Conservation (phyloP, 2,888 invertebrate species). For the Meta bourneti region DNA sequence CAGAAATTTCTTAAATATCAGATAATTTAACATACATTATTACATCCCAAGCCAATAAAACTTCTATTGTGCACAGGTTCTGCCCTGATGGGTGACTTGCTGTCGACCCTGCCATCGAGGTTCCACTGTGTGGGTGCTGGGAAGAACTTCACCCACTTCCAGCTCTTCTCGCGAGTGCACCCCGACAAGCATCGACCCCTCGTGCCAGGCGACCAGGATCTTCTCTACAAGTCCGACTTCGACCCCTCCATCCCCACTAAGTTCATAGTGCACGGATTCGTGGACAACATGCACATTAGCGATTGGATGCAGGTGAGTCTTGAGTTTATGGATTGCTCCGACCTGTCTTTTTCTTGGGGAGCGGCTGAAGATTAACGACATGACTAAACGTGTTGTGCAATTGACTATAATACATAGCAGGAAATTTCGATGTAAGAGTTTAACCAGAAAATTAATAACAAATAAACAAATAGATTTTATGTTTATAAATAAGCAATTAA, state of each 20-base stretch:
- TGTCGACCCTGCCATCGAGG: slow-evolving; percentile 49
- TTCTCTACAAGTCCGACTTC: slow-evolving; percentile 54
- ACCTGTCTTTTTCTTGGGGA: no score
- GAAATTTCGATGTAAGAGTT: no score
- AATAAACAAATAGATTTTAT: no score
- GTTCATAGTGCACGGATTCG: slow-evolving; percentile 75
- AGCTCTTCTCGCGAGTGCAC: slow-evolving; percentile 55
- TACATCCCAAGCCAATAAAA: neutral
- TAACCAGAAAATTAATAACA: no score
- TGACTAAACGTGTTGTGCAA: no score
- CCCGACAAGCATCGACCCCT: slow-evolving; percentile 41
- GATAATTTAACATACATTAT: no score
- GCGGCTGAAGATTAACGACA: no score
- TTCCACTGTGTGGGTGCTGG: slow-evolving; percentile 56
- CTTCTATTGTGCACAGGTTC: slow-evolving; percentile 3
- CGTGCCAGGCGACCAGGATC: slow-evolving; percentile 31
- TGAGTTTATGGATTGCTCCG: neutral
- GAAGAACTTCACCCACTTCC: slow-evolving; percentile 68
- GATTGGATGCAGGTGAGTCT: slow-evolving; percentile 74
- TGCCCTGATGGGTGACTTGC: slow-evolving; percentile 65
- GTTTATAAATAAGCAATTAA: no score
- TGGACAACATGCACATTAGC: slow-evolving; percentile 69
- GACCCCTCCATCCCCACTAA: slow-evolving; percentile 70
- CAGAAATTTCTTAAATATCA: no score
- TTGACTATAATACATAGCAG: no score